A percentile compares a stretch with the other conserved stretches of the same genome.
Evolutionary conservation across 2,113 vertebrate species (phyloP).

Genomic region (Raja brachyura): DNA sequence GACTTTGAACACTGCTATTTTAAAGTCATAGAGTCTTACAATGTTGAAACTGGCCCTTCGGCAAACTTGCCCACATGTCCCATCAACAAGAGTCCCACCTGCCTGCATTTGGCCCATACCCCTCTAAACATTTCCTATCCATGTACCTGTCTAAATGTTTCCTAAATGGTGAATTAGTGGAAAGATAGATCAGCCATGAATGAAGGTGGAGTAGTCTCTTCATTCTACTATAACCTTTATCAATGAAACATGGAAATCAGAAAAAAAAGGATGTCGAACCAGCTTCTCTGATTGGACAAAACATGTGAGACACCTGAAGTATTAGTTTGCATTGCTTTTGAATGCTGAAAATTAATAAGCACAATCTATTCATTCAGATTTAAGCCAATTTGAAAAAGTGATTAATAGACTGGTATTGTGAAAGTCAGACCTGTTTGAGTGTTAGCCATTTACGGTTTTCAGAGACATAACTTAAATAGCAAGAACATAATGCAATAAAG

Average conservation of each 20-base stretch:
- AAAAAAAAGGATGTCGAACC: background rate
- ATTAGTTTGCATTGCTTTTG: background rate
- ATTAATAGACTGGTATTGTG: background rate
- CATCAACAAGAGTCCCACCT: too few species aligned
- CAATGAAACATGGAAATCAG: background rate
- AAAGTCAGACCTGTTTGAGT: background rate
- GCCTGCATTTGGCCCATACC: too few species aligned
- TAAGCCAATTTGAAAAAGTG: background rate
- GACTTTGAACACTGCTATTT: background rate
- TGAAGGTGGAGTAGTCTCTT: too few species aligned
- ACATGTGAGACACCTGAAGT: background rate
- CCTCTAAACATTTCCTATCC: too few species aligned
- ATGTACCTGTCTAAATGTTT: too few species aligned
- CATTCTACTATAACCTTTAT: background rate
- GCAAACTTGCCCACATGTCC: too few species aligned
- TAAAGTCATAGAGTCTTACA: too few species aligned
- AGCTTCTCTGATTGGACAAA: background rate
- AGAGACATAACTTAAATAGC: background rate
- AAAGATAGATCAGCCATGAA: too few species aligned
- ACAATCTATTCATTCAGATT: background rate
- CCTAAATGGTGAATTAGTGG: too few species aligned
- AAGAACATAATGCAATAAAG: background rate
- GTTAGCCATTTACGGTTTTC: background rate
- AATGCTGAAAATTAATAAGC: background rate
- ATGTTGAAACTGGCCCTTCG: too few species aligned